A percentile compares a stretch with the other conserved stretches of the same genome.
Evolutionary conservation across 1,140 invertebrate genomes (phyloP).

Genomic region (Dreissena polymorpha): DNA sequence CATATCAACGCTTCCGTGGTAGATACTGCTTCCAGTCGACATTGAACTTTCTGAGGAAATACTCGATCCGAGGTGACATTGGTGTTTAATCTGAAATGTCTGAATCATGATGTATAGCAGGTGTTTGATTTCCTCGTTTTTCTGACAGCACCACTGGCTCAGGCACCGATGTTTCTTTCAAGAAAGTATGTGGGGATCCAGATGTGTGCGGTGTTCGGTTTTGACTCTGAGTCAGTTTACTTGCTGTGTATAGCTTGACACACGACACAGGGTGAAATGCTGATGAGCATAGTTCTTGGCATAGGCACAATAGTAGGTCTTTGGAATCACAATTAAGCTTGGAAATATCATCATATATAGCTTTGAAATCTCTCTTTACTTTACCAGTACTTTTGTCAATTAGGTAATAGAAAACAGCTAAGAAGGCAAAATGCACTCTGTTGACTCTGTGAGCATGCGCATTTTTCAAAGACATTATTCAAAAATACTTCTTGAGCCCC

Average conservation of each 20-base stretch:
- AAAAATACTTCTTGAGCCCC: not conserved
- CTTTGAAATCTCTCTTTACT: not conserved
- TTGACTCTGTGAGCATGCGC: not conserved
- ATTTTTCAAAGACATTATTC: not conserved
- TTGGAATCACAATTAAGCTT: not conserved
- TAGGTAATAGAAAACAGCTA: not conserved
- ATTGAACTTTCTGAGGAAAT: not conserved
- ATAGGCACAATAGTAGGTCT: not conserved
- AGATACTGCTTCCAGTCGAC: not conserved
- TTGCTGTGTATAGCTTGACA: not conserved
- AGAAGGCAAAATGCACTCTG: not conserved
- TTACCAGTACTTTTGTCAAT: not conserved
- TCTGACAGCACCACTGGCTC: no score
- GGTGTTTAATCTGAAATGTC: no score
- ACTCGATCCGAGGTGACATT: not conserved
- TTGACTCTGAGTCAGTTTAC: no score
- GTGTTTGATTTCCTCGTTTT: no score
- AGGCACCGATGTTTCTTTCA: no score
- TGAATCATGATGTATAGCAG: no score
- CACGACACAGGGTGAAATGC: not conserved
- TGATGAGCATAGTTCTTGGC: not conserved
- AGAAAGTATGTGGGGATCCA: no score
- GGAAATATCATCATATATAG: not conserved
- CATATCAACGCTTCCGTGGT: not conserved
- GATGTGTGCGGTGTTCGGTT: no score